Conservation (phyloP, 2,113 vertebrate species). For the Sprattus sprattus region DNA sequence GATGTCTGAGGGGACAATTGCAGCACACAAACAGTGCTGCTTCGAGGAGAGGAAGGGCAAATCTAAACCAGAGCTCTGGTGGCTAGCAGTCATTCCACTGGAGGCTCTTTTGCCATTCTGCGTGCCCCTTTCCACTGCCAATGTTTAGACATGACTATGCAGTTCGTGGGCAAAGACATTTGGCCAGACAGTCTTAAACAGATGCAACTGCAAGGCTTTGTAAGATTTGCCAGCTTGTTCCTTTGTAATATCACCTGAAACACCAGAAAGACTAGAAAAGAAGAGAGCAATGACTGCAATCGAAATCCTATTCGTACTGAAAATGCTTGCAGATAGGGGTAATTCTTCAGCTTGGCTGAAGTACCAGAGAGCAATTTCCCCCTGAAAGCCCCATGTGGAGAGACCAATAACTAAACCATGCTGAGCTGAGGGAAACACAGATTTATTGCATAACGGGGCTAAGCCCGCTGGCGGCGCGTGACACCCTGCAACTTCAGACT, state of each 20-base stretch:
- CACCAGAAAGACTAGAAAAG: neutral
- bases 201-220: neutral
- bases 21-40: neutral
- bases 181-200: neutral
- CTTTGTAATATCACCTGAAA: neutral
- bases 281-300: neutral
- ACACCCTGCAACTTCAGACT: no score
- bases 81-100: conserved; percentile 18
- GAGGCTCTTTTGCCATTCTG: neutral
- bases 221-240: neutral
- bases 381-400: neutral
- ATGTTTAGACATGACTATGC: neutral
- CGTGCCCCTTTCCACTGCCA: neutral
- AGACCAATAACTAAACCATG: neutral
- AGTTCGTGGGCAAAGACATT: neutral
- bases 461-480: no score
- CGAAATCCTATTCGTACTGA: neutral
- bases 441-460: neutral
- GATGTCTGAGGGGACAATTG: neutral
- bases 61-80: conserved; percentile 60
- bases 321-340: neutral
- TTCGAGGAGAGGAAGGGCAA: conserved; percentile 34
- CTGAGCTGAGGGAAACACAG: neutral
- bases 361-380: neutral
- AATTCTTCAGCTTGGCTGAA: neutral